Percentiles rank a stretch among this genome's conserved stretches.
These are phyloP conservation scores for Vidua macroura DNA, from an alignment of 2,113 vertebrate species.

Conservation along the genomic window DNA sequence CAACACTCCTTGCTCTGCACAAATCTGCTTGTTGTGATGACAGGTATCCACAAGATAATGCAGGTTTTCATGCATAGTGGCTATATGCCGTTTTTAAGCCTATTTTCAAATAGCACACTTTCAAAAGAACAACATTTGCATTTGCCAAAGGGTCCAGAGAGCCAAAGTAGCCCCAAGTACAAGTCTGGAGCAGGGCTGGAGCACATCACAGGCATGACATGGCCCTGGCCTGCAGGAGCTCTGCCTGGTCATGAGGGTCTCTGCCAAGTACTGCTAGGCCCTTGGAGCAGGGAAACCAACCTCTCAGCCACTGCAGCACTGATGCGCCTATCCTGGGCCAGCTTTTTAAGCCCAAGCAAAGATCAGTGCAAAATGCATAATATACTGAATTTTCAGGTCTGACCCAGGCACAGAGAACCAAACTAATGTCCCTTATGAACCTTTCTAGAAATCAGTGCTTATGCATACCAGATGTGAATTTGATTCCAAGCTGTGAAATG, in stretches of 20 bases:
- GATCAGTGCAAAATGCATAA: not conserved
- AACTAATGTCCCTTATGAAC: not conserved
- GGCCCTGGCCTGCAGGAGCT: not conserved
- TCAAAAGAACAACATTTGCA: not conserved
- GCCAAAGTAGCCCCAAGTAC: not conserved
- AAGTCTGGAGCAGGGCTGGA: not conserved
- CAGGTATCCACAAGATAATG: not conserved
- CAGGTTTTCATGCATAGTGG: not conserved
- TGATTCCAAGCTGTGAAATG: not conserved
- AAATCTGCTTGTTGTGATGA: not conserved
- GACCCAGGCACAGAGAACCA: not conserved
- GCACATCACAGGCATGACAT: rapidly evolving
- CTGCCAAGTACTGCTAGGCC: not conserved
- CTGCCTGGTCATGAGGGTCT: not conserved
- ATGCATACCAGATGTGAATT: not conserved
- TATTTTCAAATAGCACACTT: not conserved
- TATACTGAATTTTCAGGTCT: not conserved
- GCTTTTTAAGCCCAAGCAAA: not conserved
- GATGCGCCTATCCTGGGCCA: rapidly evolving
- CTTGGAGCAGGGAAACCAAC: not conserved
- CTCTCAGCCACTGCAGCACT: not conserved
- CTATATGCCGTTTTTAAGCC: not conserved
- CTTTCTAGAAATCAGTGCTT: not conserved
- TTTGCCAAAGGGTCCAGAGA: not conserved
- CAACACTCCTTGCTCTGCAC: not conserved